Evolutionary conservation across 2,113 vertebrate species (phyloP).

Genomic region (Psammodynastes pulverulentus): DNA sequence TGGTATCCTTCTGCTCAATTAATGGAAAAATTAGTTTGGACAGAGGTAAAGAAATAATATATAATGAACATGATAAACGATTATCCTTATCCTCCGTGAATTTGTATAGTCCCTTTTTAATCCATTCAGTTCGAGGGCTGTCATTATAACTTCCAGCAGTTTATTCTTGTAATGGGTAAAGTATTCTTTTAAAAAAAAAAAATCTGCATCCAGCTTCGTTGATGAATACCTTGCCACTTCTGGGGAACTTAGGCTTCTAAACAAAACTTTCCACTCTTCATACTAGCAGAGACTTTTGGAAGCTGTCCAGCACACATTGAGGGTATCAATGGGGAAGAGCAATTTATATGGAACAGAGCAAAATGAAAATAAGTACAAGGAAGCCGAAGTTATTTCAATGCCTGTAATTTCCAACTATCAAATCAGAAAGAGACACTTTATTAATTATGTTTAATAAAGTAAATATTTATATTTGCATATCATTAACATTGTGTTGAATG

Average conservation of each 20-base stretch:
- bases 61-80: not conserved
- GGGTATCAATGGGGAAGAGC: not conserved
- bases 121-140: not conserved
- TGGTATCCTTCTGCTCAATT: not conserved
- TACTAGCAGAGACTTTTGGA: not conserved
- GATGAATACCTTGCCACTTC: not conserved
- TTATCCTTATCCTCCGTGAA: not conserved
- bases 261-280: not conserved
- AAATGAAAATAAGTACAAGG: not conserved
- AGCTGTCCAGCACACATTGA: not conserved
- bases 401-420: not conserved
- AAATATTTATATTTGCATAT: not conserved
- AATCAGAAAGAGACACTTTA: not conserved
- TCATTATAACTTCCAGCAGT: not conserved
- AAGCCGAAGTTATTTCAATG: not conserved
- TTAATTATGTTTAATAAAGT: not conserved
- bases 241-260: slow-evolving; percentile 18
- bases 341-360: not conserved
- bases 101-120: not conserved
- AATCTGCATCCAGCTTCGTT: not conserved
- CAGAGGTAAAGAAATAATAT: not conserved
- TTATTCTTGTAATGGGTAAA: not conserved
- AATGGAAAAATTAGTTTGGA: not conserved
- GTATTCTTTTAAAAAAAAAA: not conserved
- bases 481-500: not conserved